A percentile compares a stretch with the other conserved stretches of the same genome.
These are phyloP conservation scores for Poecilus cupreus DNA, from an alignment of 2,888 invertebrate species.

Conservation along the genomic window DNA sequence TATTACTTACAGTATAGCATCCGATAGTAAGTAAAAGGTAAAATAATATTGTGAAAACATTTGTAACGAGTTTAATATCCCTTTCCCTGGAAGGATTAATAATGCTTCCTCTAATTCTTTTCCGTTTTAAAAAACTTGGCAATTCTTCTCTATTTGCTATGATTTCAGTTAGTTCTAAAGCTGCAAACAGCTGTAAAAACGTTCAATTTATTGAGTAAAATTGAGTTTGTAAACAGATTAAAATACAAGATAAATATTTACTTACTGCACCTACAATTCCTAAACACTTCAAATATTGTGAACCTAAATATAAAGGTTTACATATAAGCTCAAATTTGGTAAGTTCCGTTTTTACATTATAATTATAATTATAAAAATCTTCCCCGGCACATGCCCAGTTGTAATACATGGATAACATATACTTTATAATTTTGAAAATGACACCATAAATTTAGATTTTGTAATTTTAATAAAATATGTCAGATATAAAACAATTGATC, in stretches of 20 bases:
- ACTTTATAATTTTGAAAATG: too few relatives aligned
- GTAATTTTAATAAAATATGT: not conserved
- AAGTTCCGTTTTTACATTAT: not conserved
- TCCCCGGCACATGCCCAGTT: not conserved
- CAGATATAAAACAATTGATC: not conserved
- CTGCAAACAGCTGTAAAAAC: not conserved
- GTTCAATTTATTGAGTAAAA: not conserved
- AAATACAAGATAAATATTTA: not conserved
- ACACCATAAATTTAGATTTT: too few relatives aligned
- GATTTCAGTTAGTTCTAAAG: not conserved
- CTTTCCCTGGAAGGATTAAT: not conserved
- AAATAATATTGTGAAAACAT: not conserved
- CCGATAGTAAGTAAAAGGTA: not conserved
- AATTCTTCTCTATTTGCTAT: not conserved
- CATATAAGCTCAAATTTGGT: not conserved
- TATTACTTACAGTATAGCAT: not conserved
- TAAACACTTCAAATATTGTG: not conserved
- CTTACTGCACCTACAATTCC: not conserved
- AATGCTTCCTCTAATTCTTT: not conserved
- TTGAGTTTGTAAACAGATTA: not conserved
- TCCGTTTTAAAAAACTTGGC: constrained; percentile 8
- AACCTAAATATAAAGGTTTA: not conserved
- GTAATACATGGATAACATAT: too few relatives aligned
- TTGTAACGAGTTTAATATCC: not conserved
- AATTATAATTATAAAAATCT: not conserved